Evolutionary conservation across 1,140 invertebrate genomes (phyloP), one percentile per base, ranked within the genome.

Genomic region (Prorops nasuta): DNA sequence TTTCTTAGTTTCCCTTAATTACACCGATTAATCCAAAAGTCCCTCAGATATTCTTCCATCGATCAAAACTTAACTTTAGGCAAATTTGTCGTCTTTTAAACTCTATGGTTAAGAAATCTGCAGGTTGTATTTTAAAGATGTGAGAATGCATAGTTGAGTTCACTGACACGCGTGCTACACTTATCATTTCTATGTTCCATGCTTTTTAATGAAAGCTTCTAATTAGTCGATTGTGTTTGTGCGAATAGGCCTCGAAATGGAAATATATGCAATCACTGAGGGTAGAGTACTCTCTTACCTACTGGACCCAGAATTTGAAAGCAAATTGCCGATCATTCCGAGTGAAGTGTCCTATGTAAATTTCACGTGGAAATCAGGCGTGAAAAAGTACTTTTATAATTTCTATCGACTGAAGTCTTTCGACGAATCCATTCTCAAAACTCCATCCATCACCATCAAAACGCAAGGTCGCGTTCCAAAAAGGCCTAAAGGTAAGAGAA

Each of bases 331-430:
- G 38, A 84, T 92, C 17, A 95, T 96, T 64, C 93, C 93, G 0
- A 88, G 90, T 12, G 92, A 95, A 80, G 90, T 94, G 22, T 86
- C 86, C 36, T 87, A 87, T 63, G 91, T 96, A 2, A 95, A 95
- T 74, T 94, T 96, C 64, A 95, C 92, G 6, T 95, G 92, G 92
- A 90, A 88, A 68, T 87, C 91, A 12, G 90, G 89, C 18, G 78
- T 82, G 24, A 91, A 90, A 71, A 88, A 89, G 66, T 95, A 94
- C 76, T 85, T 84, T 69, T 95, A 95, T 67, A 84, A 92, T 72
- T 95, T 95, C 71, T 90, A 92, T 71, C 81, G 84, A 36, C 76
- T 96, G 38, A 84, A 90, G 56, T 92, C 91, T 3, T 89, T 86
- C 59, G 87, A 94, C 72, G 85, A 91, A 51, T 86, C 84, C 50